Evolutionary conservation across 2,888 invertebrate species (phyloP), one percentile per base, ranked within the genome.

Genomic region (Habrosyne pyritoides): DNA sequence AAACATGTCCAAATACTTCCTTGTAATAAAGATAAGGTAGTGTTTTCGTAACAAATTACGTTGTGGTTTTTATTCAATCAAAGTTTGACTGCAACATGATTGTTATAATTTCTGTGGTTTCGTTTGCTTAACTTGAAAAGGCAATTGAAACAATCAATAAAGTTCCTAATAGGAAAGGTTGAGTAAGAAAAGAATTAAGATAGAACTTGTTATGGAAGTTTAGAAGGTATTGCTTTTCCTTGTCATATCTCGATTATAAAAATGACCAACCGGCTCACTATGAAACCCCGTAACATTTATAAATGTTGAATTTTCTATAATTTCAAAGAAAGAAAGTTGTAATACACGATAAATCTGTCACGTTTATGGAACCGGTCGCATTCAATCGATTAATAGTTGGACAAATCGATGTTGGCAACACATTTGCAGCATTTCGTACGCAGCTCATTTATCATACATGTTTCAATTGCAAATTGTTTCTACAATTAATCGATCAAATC

Each of bases 41-140:
- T 36, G 36, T 33, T 33, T 42, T 42, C 18, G 42, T 42, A 42
- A 42, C n/a, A n/a, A n/a, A 33, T 33, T 33, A n/a, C 18, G 33
- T 33, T 18, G 42, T 12, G 33, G 33, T 42, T n/a, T 42, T 18
- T 42, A n/a, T 42, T 12, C 6, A 42, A 42, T 18, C 1, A 18
- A 6, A 42, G 1, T 42, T 42, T 36, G 33, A 33, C 33, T 33
- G 8, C 18, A 18, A 42, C 8, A 18, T 42, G 2, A 42, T 14
- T 42, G 8, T 7, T n/a, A 42, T 42, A 6, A 42, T 14, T 8
- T 18, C 14, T 42, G 42, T 8, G 42, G 42, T 6, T 42, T 18
- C 2, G 42, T 24, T 24, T 3, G 24, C 7, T 24, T 24, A 24
- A 24, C 24, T 7, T 24, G 4, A 24, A 24, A 24, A 24, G 7